Evolutionary conservation across 2,888 invertebrate genomes (phyloP).

Genomic region (Drosophila neonasuta): DNA sequence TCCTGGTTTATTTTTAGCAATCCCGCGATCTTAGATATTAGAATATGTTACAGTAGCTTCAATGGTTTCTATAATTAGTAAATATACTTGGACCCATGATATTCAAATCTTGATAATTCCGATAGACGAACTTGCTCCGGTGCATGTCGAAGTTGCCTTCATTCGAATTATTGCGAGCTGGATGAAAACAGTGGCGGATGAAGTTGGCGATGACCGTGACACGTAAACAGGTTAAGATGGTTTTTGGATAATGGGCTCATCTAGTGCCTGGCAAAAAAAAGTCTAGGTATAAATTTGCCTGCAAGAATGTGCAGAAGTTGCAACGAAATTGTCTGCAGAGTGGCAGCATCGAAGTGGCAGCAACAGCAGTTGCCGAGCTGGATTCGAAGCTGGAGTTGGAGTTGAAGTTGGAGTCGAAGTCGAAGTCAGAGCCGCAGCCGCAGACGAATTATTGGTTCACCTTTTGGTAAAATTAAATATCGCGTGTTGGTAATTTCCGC

Average conservation of each 20-base stretch:
- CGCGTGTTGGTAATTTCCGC: constrained; percentile 80
- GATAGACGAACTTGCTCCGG: not conserved
- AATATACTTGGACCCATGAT: not conserved
- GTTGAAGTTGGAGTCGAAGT: not conserved
- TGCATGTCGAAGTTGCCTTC: constrained; percentile 2
- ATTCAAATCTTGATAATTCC: constrained; percentile 1
- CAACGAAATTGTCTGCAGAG: constrained; percentile 22
- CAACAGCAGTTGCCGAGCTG: constrained; percentile 29
- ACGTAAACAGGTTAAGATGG: constrained; percentile 16
- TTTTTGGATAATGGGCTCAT: constrained; percentile 16
- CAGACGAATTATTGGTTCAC: constrained; percentile 73
- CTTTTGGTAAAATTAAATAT: constrained; percentile 79
- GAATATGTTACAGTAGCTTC: not conserved
- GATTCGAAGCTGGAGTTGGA: not conserved
- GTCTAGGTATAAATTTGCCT: constrained; percentile 21
- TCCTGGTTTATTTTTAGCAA: not conserved
- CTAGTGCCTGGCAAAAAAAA: constrained; percentile 5
- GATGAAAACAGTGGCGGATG: not conserved
- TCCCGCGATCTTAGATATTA: not conserved
- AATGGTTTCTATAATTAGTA: not conserved
- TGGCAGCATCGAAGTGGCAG: constrained; percentile 19
- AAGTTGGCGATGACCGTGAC: not conserved
- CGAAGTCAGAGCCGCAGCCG: constrained; percentile 25
- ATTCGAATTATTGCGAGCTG: constrained; percentile 2
- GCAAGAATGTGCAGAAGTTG: constrained; percentile 37